phyloP scores from a whole-genome alignment of 2,888 invertebrate genomes.

The Glyphotaelius pellucidus region DNA sequence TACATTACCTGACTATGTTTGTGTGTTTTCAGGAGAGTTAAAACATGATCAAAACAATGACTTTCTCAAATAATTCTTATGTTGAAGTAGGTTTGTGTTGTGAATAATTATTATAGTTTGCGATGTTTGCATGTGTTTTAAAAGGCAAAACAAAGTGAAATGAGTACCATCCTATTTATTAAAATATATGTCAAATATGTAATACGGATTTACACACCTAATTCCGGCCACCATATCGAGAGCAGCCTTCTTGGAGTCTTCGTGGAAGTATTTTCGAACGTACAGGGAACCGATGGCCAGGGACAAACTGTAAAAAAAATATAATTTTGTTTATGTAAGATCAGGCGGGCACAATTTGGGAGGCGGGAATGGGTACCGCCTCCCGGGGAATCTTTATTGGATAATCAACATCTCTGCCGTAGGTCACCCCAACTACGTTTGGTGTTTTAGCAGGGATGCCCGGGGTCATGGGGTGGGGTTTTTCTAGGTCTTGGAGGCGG shows the following conservation, averaged over 20 bases:
- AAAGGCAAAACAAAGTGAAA: too few species aligned
- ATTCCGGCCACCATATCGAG: constrained; percentile 93
- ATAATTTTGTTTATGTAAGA: not conserved
- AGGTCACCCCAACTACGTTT: too few species aligned
- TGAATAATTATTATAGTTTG: not conserved
- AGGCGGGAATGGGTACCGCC: too few species aligned
- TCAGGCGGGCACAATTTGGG: too few species aligned
- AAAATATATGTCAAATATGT: too few species aligned
- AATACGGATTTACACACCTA: constrained; percentile 72
- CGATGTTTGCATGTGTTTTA: not conserved
- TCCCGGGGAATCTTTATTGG: too few species aligned
- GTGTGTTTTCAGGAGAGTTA: not conserved
- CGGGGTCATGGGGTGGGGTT: too few species aligned
- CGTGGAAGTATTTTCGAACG: constrained; percentile 91
- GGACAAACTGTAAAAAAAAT: constrained; percentile 78
- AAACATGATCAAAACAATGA: not conserved
- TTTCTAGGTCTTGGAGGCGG: too few species aligned
- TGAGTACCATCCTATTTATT: not conserved
- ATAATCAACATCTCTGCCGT: too few species aligned
- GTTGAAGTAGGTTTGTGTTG: not conserved
- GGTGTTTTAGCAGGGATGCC: too few species aligned
- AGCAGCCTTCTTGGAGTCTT: constrained; percentile 89
- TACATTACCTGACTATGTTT: too few species aligned
- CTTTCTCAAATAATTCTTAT: not conserved
- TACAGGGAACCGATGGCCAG: constrained; percentile 91